Evolutionary conservation across 2,888 invertebrate species (phyloP), one percentile per base, ranked within the genome.

Genomic region (Dione juno): DNA sequence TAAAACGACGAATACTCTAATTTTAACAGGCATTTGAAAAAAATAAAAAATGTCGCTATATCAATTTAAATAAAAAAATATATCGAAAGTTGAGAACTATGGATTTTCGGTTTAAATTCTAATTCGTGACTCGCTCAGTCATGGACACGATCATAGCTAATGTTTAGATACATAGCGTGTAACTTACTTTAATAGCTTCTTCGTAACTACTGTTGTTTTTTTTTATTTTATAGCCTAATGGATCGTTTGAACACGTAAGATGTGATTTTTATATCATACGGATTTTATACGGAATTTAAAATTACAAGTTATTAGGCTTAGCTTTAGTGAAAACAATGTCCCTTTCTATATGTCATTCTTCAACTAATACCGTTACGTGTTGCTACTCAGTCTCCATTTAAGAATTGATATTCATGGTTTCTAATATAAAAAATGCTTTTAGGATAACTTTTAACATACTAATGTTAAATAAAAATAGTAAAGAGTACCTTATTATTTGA

Each of bases 61-160:
- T 28, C 28, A 28, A 28, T 28, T 28, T 3, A 28, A 28, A 28
- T 28, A 28, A 28, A 28, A 28, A 28, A 28, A 28, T 28, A 28
- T 28, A 37, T 64, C 11, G 16, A 58, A 64, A 71, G 40, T 48
- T n/a, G 70, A 57, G 67, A 71, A 58, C 70, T 45, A 63, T 59
- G 19, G 63, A 28, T 50, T 67, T 48, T 41, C 43, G 48, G 50
- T 70, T 53, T 57, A 19, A 50, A 45, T 43, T 41, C 45, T 57
- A 63, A 53, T 57, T 77, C 74, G 77, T 74, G 74, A 75, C 72
- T 70, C 63, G 53, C 52, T 71, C 68, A 69, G 76, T 73, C 71
- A 73, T 73, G 74, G 74, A 63, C 66, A 41, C 58, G 71, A 58
- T 74, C 72, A 65, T 74, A 58, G 67, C 70, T 74, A 73, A 73